These are phyloP conservation scores for Eupsilia transversa DNA, from an alignment of 2,888 invertebrate species.

Conservation along the genomic window DNA sequence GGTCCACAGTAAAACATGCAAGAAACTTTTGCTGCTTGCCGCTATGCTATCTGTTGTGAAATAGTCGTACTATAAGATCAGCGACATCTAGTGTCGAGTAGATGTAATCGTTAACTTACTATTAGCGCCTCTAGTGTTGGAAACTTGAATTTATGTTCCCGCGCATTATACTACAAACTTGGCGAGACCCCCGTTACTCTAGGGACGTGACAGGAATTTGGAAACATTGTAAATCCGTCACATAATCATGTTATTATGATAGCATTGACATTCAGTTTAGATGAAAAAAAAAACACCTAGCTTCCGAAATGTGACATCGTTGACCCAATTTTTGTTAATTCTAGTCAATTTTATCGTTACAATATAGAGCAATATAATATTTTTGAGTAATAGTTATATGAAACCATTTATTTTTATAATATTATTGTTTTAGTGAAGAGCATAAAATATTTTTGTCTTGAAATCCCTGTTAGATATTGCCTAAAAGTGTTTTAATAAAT, in stretches of 20 bases:
- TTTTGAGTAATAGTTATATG: conserved; percentile 46
- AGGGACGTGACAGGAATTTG: not conserved
- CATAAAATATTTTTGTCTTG: conserved; percentile 58
- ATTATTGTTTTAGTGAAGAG: conserved; percentile 62
- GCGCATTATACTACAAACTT: conserved; percentile 78
- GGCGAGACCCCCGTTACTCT: conserved; percentile 39
- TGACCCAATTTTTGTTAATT: conserved; percentile 75
- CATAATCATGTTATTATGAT: conserved; percentile 69
- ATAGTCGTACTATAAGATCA: conserved; percentile 11
- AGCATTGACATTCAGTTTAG: conserved; percentile 77
- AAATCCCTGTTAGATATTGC: conserved; percentile 30
- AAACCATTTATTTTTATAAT: conserved; percentile 57
- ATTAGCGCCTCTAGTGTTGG: conserved; percentile 57
- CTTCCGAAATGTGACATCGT: conserved; percentile 79
- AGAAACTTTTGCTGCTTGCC: not conserved
- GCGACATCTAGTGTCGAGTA: conserved; percentile 67
- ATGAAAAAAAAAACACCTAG: conserved; percentile 69
- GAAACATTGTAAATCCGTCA: conserved; percentile 64
- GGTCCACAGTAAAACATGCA: not conserved
- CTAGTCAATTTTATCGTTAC: conserved; percentile 66
- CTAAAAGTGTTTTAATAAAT: conserved; percentile 40
- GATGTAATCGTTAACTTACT: not conserved
- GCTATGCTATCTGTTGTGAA: conserved; percentile 46
- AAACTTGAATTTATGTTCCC: conserved; percentile 44
- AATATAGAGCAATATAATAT: conserved; percentile 51